Evolutionary conservation across 2,113 vertebrate species (phyloP).

Genomic region (Antigone vipio): DNA sequence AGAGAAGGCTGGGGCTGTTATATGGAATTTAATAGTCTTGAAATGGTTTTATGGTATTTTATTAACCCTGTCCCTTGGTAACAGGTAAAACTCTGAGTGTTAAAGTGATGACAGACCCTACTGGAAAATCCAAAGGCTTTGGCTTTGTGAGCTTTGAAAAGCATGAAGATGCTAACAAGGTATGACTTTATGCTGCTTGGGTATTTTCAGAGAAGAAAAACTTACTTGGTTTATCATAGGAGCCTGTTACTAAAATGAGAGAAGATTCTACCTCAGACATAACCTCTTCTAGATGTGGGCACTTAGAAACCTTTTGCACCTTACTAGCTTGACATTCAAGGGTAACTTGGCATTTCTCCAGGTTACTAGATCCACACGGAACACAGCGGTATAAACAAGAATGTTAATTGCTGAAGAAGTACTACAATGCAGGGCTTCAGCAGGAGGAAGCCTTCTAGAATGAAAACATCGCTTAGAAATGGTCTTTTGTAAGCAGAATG

Average conservation of each 20-base stretch:
- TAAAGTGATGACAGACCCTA: slow-evolving; percentile 95
- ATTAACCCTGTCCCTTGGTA: slow-evolving; percentile 64
- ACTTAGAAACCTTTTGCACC: neutral
- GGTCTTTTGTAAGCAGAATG: neutral
- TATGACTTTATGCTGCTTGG: slow-evolving; percentile 50
- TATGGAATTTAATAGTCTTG: neutral
- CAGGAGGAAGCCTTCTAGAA: neutral
- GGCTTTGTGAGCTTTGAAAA: slow-evolving; percentile 98
- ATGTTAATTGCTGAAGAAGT: neutral
- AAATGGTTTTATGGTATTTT: neutral
- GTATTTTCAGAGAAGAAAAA: neutral
- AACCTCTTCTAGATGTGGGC: neutral
- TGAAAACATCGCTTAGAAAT: neutral
- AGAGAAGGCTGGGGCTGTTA: neutral
- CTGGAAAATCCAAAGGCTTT: slow-evolving; percentile 97
- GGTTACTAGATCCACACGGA: neutral
- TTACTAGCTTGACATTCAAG: neutral
- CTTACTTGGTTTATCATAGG: neutral
- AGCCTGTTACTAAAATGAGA: neutral
- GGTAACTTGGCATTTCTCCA: neutral
- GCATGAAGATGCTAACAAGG: slow-evolving; percentile 98
- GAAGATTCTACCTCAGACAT: neutral
- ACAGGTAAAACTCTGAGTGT: slow-evolving; percentile 97
- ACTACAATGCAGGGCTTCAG: neutral
- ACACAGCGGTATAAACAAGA: neutral